Evolutionary conservation across 2,888 invertebrate species (phyloP).

Genomic region (Ormyrus pomaceus): DNA sequence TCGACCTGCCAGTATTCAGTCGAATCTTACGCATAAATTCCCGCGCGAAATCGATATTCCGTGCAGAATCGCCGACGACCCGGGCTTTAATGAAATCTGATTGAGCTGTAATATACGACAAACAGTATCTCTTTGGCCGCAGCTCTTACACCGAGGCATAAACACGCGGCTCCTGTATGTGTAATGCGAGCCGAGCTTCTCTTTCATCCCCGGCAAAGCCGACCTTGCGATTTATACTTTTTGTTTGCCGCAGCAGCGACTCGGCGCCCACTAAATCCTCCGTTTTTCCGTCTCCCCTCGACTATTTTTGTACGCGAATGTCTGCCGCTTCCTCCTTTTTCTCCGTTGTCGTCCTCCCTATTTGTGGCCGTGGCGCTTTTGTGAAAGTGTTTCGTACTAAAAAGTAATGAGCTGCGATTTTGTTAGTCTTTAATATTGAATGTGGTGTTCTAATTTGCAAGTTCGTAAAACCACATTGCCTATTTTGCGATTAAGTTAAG

Average conservation of each 20-base stretch:
- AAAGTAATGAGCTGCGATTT: slow-evolving; percentile 12
- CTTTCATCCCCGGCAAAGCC: slow-evolving; percentile 8
- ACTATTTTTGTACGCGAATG: not conserved
- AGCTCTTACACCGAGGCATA: not conserved
- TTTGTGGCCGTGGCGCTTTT: slow-evolving; percentile 5
- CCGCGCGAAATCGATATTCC: too few relatives aligned
- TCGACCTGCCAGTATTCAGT: too few relatives aligned
- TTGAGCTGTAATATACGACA: slow-evolving; percentile 57
- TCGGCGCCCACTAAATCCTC: slow-evolving; percentile 55
- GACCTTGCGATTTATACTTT: slow-evolving; percentile 46
- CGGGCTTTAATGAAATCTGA: slow-evolving; percentile 53
- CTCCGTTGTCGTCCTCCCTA: slow-evolving; percentile 1
- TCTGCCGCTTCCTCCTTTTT: not conserved
- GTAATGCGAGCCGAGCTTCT: not conserved
- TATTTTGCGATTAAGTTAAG: too few relatives aligned
- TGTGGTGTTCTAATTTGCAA: too few relatives aligned
- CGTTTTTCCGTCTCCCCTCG: slow-evolving; percentile 18
- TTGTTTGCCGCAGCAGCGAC: slow-evolving; percentile 53
- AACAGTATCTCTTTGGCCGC: slow-evolving; percentile 38
- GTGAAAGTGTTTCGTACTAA: not conserved
- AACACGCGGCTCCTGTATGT: not conserved
- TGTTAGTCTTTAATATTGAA: not conserved
- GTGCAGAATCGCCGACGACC: not conserved
- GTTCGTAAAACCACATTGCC: too few relatives aligned
- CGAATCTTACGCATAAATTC: too few relatives aligned